Conservation (phyloP, 2,113 vertebrate genomes). For the Megalops atlanticus region DNA sequence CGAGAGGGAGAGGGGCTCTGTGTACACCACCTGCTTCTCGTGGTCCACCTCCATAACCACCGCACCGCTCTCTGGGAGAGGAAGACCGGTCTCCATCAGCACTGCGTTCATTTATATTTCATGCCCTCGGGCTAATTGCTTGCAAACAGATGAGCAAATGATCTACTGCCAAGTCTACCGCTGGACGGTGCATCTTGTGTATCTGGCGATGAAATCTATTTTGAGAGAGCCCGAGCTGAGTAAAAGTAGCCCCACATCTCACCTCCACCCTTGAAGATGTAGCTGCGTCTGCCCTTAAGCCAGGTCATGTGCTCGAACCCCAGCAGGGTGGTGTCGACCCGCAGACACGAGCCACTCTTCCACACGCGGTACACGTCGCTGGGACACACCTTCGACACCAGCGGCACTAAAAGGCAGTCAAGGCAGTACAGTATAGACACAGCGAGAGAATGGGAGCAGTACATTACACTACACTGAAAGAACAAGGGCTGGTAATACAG, state of each 20-base stretch:
- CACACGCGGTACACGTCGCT: constrained; percentile 93
- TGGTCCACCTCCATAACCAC: constrained; percentile 98
- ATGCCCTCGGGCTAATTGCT: no score
- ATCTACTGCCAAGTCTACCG: no score
- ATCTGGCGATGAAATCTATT: no score
- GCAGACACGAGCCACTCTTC: constrained; percentile 89
- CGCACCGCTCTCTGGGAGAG: constrained; percentile 79
- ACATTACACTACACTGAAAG: background rate
- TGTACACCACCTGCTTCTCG: constrained; percentile 93
- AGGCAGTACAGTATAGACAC: background rate
- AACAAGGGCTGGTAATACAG: background rate
- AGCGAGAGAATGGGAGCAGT: background rate
- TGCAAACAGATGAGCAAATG: background rate
- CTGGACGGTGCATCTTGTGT: no score
- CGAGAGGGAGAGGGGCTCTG: constrained; percentile 81
- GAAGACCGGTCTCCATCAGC: background rate
- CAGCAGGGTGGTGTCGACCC: constrained; percentile 90
- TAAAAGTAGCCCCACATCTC: constrained; percentile 26
- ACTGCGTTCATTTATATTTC: background rate
- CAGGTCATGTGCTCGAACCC: constrained; percentile 97
- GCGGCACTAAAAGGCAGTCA: constrained; percentile 79
- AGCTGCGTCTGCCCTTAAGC: constrained; percentile 91
- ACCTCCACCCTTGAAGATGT: constrained; percentile 95
- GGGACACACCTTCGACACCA: constrained; percentile 93
- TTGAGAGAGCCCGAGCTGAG: background rate